phyloP scores from a whole-genome alignment of 2,888 invertebrate species.

The Maniola hyperantus region DNA sequence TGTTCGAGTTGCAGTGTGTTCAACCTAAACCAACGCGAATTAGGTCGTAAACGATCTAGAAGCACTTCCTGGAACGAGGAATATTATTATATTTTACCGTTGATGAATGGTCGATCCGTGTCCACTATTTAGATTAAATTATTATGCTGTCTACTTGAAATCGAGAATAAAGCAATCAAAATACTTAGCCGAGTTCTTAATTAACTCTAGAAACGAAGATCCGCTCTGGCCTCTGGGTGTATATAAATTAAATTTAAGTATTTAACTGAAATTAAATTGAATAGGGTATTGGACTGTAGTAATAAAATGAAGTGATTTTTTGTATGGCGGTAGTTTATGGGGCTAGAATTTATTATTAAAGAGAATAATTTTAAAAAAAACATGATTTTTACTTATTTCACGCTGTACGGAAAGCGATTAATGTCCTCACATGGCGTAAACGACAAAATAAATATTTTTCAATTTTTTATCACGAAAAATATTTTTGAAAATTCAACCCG shows the following conservation, averaged over 20 bases:
- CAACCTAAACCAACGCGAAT: neutral
- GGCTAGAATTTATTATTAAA: too few species aligned
- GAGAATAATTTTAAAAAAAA: too few species aligned
- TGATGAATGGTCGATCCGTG: neutral
- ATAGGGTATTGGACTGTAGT: too few species aligned
- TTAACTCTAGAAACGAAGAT: neutral
- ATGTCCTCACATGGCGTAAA: too few species aligned
- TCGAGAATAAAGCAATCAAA: neutral
- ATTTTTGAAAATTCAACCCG: too few species aligned
- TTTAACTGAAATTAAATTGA: too few species aligned
- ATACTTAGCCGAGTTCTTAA: neutral
- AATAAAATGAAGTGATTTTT: too few species aligned
- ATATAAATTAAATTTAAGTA: neutral
- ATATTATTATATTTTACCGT: neutral
- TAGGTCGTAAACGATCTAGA: neutral
- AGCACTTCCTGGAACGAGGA: neutral
- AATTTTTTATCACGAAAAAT: too few species aligned
- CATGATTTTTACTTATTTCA: too few species aligned
- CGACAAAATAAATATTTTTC: too few species aligned
- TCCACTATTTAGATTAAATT: neutral
- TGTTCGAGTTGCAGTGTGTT: neutral
- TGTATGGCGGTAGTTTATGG: too few species aligned
- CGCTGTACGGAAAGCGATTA: too few species aligned
- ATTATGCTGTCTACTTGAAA: neutral
- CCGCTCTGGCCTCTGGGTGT: slow-evolving; percentile 1